phyloP scores from a whole-genome alignment of 2,888 invertebrate species.

The Lithodes maja region DNA sequence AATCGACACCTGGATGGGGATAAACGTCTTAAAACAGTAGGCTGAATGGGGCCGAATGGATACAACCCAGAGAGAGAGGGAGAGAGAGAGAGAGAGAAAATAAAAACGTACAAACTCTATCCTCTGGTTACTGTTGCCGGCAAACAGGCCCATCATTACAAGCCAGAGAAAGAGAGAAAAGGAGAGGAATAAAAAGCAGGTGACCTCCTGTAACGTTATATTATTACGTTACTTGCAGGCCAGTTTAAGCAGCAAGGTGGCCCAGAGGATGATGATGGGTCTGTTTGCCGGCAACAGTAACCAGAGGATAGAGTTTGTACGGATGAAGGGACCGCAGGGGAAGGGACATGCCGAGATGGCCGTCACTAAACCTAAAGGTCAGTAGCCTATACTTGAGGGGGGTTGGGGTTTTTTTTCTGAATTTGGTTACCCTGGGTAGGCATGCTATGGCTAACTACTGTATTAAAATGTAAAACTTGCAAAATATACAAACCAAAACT shows the following conservation, averaged over 20 bases:
- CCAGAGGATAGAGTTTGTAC: conserved; percentile 96
- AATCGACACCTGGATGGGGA: no score
- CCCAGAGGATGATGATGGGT: conserved; percentile 96
- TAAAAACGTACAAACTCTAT: conserved; percentile 89
- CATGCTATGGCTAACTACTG: background rate
- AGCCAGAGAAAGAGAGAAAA: no score
- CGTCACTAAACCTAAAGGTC: conserved; percentile 90
- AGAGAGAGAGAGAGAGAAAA: no score
- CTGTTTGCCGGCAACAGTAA: conserved; percentile 84
- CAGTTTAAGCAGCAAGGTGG: conserved; percentile 94
- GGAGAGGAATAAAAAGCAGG: no score
- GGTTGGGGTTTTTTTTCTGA: background rate
- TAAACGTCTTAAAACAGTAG: no score
- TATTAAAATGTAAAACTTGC: no score
- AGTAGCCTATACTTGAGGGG: background rate
- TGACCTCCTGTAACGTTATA: no score
- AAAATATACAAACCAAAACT: no score
- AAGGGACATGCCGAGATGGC: conserved; percentile 99
- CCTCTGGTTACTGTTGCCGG: conserved; percentile 83
- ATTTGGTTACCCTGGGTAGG: background rate
- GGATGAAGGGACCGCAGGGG: conserved; percentile 97
- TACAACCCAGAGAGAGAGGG: no score
- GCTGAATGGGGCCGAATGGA: no score
- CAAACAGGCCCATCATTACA: conserved; percentile 92
- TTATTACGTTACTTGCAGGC: conserved; percentile 81